These are phyloP conservation scores for Peribatodes rhomboidaria DNA, from an alignment of 2,888 invertebrate species.

Conservation along the genomic window DNA sequence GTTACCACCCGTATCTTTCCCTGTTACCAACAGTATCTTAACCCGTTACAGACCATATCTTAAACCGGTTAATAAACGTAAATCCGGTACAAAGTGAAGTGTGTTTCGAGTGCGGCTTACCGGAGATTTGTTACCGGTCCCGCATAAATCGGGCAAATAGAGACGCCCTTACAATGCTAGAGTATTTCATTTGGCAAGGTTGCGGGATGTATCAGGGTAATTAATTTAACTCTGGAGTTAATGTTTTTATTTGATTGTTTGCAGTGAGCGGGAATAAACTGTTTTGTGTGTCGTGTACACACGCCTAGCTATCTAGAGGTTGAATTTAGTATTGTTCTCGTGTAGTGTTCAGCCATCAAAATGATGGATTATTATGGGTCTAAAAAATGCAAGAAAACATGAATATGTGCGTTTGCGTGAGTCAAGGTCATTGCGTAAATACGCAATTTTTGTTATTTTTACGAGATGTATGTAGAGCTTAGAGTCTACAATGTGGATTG, in stretches of 20 bases:
- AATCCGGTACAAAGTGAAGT: slow-evolving; percentile 74
- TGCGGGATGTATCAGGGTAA: slow-evolving; percentile 23
- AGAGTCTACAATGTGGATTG: too few species aligned
- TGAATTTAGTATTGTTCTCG: too few species aligned
- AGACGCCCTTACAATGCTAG: slow-evolving; percentile 29
- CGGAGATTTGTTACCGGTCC: slow-evolving; percentile 75
- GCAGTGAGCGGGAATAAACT: not conserved
- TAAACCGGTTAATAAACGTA: slow-evolving; percentile 74
- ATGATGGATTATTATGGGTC: not conserved
- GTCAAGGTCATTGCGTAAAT: too few species aligned
- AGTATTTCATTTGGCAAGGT: slow-evolving; percentile 27
- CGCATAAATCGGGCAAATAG: slow-evolving; percentile 47
- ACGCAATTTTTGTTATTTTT: too few species aligned
- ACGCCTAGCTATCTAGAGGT: too few species aligned
- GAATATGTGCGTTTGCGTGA: too few species aligned
- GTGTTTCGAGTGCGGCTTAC: slow-evolving; percentile 75
- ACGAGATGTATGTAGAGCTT: too few species aligned
- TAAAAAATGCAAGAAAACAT: too few species aligned
- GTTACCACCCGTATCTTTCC: not conserved
- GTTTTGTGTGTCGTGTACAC: not conserved
- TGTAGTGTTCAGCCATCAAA: too few species aligned
- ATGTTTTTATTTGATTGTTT: slow-evolving; percentile 5
- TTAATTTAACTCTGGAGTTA: slow-evolving; percentile 20
- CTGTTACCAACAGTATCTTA: slow-evolving; percentile 52
- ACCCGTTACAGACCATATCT: slow-evolving; percentile 56